Conservation (phyloP, 2,888 invertebrate genomes). For the Heliconius hortense region DNA sequence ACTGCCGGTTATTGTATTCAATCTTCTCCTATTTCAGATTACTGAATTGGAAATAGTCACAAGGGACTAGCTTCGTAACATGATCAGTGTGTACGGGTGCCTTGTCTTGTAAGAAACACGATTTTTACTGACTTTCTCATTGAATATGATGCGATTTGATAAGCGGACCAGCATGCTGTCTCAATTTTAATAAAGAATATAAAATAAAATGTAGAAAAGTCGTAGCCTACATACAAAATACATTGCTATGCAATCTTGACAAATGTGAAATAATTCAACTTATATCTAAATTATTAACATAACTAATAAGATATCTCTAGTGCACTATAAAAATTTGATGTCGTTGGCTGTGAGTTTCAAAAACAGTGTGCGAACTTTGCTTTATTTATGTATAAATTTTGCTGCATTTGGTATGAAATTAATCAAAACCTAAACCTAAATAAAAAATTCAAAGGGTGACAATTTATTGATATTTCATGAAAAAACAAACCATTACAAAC, state of each 20-base stretch:
- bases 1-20: constrained; percentile 26
- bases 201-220: not conserved
- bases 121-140: constrained; percentile 30
- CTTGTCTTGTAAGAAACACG: constrained; percentile 34
- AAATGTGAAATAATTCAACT: not conserved
- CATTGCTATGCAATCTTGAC: not conserved
- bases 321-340: no score
- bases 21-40: constrained; percentile 31
- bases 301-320: not conserved
- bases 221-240: not conserved
- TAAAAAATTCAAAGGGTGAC: no score
- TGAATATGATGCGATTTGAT: constrained; percentile 28
- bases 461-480: no score
- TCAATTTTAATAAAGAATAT: not conserved
- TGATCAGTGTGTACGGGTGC: constrained; percentile 32
- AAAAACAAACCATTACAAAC: no score
- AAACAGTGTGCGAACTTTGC: no score
- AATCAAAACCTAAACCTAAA: no score
- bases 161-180: constrained; percentile 24
- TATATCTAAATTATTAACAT: not conserved
- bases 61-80: constrained; percentile 30
- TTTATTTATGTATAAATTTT: no score
- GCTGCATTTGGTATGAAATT: no score
- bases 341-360: no score
- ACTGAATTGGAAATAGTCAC: constrained; percentile 37